Percentiles rank a stretch among this genome's conserved stretches.
Conservation (phyloP, 2,888 invertebrate species). For the Cheilosia urbana region DNA sequence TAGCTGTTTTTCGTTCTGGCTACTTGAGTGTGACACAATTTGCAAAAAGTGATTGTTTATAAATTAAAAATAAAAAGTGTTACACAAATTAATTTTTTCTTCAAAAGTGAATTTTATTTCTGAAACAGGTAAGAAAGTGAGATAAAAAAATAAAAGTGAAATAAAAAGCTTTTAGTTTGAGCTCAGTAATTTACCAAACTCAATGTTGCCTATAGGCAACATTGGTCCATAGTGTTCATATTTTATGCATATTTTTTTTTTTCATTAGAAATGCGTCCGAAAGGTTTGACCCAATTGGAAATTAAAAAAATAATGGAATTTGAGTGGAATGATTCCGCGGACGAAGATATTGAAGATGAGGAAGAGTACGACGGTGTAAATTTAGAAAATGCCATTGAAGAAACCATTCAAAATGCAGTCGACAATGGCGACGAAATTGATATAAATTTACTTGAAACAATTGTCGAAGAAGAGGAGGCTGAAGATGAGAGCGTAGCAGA, state of each 20-base stretch:
- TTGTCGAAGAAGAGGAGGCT: conserved; percentile 14
- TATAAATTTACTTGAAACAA: conserved; percentile 2
- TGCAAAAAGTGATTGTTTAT: background rate
- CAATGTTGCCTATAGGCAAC: conserved; percentile 12
- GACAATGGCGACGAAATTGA: background rate
- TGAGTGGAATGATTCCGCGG: conserved; percentile 13
- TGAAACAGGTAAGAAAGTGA: background rate
- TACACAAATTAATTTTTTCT: background rate
- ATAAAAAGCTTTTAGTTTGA: conserved; percentile 10
- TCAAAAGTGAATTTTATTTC: background rate
- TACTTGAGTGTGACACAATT: background rate
- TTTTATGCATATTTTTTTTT: background rate
- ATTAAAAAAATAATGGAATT: conserved; percentile 17
- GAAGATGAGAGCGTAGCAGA: background rate
- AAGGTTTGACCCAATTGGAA: conserved; percentile 4
- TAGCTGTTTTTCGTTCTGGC: background rate
- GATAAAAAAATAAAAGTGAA: background rate
- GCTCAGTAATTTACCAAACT: background rate
- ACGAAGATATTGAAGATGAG: conserved; percentile 18
- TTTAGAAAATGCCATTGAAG: conserved; percentile 27
- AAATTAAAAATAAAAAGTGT: background rate
- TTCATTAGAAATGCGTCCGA: background rate
- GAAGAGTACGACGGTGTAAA: background rate
- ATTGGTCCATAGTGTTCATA: background rate
- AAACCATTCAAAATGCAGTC: conserved; percentile 12